Evolutionary conservation across 2,888 invertebrate genomes (phyloP).

Genomic region (Pammene fasciana): DNA sequence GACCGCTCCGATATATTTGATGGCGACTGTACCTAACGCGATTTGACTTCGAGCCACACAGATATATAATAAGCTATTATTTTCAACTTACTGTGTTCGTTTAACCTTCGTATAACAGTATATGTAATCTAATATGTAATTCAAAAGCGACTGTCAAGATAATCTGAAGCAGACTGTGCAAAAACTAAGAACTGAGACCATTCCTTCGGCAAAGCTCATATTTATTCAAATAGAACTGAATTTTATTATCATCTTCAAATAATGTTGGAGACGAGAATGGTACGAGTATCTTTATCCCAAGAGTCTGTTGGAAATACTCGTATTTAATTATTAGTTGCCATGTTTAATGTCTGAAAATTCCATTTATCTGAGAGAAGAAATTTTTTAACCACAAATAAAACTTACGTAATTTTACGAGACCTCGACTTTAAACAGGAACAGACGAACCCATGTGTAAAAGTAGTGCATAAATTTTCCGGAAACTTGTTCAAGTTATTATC

Average conservation of each 20-base stretch:
- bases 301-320: neutral
- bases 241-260: slow-evolving; percentile 15
- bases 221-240: slow-evolving; percentile 14
- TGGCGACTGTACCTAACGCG: too few species aligned
- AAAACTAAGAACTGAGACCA: slow-evolving; percentile 6
- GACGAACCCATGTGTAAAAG: too few species aligned
- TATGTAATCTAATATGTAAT: neutral
- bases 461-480: too few species aligned
- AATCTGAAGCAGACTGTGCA: slow-evolving; percentile 9
- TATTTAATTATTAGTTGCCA: neutral
- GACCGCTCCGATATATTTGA: too few species aligned
- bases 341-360: too few species aligned
- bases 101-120: too few species aligned
- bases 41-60: too few species aligned
- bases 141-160: neutral
- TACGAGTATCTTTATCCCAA: neutral
- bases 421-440: too few species aligned
- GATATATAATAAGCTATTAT: too few species aligned
- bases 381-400: too few species aligned
- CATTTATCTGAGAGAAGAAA: neutral
- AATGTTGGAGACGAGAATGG: neutral
- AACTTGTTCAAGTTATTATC: too few species aligned
- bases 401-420: too few species aligned
- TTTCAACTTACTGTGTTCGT: neutral
- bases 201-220: slow-evolving; percentile 6